Conservation (phyloP, 2,113 vertebrate genomes). For the Ameiurus melas region DNA sequence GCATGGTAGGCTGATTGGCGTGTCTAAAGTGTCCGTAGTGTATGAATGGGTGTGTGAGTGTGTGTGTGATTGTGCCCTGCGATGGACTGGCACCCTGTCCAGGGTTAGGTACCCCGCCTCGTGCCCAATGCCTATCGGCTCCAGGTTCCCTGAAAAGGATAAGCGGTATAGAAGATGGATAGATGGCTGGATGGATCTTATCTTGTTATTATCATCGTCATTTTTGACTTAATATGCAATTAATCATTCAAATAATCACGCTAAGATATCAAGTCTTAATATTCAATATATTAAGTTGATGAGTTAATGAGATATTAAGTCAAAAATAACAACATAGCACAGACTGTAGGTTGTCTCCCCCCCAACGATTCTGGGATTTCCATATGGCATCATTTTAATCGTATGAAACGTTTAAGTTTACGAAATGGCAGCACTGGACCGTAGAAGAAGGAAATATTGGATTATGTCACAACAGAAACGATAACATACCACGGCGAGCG, state of each 20-base stretch:
- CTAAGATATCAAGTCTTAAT: background rate
- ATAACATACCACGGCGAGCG: background rate
- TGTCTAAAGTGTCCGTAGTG: too few relatives aligned
- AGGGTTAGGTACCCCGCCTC: too few relatives aligned
- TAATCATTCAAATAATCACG: background rate
- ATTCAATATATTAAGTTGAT: background rate
- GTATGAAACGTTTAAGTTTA: background rate
- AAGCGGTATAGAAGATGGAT: too few relatives aligned
- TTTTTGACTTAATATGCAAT: too few relatives aligned
- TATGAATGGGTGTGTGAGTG: too few relatives aligned
- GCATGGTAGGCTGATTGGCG: too few relatives aligned
- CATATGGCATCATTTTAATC: background rate
- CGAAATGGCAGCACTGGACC: background rate
- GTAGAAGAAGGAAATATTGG: background rate
- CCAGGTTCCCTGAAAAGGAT: too few relatives aligned
- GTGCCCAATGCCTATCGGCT: too few relatives aligned
- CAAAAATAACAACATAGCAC: background rate
- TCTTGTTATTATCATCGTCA: background rate
- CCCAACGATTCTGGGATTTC: background rate
- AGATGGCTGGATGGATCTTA: too few relatives aligned
- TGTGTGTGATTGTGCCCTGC: too few relatives aligned
- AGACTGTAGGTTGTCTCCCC: background rate
- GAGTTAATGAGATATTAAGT: background rate
- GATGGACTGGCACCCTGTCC: too few relatives aligned
- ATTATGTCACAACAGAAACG: background rate